Evolutionary conservation across 2,797 vertebrate species (phyloP).

Genomic region (Rhinichthys osculus): DNA sequence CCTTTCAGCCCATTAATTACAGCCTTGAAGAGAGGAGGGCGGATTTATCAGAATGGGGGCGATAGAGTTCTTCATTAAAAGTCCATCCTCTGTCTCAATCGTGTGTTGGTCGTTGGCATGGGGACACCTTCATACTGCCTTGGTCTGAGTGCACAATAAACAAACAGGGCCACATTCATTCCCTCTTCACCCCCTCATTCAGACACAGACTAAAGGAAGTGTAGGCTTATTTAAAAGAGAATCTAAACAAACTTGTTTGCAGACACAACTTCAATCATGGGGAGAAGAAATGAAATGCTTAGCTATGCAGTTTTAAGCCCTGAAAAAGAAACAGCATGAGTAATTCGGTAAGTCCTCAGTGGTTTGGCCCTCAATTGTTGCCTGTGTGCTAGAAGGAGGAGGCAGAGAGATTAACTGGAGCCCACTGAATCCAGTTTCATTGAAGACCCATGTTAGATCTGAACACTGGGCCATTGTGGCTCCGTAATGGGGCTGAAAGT

Average conservation of each 20-base stretch:
- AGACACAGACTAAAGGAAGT: conserved; percentile 30
- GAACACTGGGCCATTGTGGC: conserved; percentile 59
- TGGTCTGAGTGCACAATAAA: conserved; percentile 62
- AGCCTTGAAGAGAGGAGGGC: not conserved
- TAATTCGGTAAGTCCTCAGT: conserved; percentile 47
- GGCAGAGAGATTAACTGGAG: conserved; percentile 40
- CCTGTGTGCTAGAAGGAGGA: conserved; percentile 45
- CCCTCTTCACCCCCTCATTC: conserved; percentile 9
- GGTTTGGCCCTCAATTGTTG: conserved; percentile 40
- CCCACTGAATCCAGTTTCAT: conserved; percentile 48
- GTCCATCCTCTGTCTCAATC: conserved; percentile 53
- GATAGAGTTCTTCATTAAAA: conserved; percentile 56
- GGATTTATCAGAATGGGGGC: conserved; percentile 20
- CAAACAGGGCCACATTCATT: conserved; percentile 57
- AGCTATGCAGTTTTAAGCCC: conserved; percentile 36
- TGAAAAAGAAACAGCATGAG: conserved; percentile 54
- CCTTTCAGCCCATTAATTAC: conserved; percentile 1
- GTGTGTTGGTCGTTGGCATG: conserved; percentile 71
- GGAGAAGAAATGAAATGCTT: conserved; percentile 19
- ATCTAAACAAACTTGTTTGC: conserved; percentile 55
- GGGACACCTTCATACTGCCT: conserved; percentile 68
- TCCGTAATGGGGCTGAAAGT: conserved; percentile 47
- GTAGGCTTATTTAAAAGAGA: conserved; percentile 57
- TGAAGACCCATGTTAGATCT: conserved; percentile 43
- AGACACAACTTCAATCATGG: conserved; percentile 57